phyloP scores from a whole-genome alignment of 2,797 vertebrate species.

The Cossypha caffra region DNA sequence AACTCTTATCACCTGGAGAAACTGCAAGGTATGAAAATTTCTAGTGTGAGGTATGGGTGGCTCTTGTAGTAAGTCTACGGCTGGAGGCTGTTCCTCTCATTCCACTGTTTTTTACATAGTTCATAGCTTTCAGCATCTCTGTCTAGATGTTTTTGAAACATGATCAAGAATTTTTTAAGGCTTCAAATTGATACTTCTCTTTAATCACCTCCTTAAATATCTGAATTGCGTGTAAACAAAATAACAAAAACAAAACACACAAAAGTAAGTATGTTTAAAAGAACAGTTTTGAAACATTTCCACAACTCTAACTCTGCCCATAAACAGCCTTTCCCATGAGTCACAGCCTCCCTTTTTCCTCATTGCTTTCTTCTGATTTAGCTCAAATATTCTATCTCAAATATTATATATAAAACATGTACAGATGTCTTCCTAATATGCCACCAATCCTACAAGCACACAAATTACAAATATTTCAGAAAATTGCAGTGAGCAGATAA shows the following conservation, averaged over 20 bases:
- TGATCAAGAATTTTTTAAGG: not conserved
- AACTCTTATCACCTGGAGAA: not conserved
- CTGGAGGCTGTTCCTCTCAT: not conserved
- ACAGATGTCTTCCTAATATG: not conserved
- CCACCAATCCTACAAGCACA: not conserved
- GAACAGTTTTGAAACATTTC: not conserved
- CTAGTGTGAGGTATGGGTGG: not conserved
- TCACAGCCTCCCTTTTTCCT: not conserved
- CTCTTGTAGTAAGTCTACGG: not conserved
- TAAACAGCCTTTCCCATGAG: not conserved
- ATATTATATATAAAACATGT: not conserved
- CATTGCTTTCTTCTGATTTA: not conserved
- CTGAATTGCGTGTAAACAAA: not conserved
- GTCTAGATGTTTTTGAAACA: not conserved
- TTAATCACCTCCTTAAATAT: not conserved
- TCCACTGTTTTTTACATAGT: not conserved
- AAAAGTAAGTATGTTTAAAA: not conserved
- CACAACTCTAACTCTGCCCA: not conserved
- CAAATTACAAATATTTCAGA: not conserved
- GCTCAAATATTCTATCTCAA: not conserved
- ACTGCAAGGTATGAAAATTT: not conserved
- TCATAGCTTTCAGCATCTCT: not conserved
- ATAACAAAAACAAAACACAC: not conserved
- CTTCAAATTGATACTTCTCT: rapidly evolving
- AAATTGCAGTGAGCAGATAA: not conserved